Evolutionary conservation across 2,888 invertebrate species (phyloP).

Genomic region (Athalia rosae): DNA sequence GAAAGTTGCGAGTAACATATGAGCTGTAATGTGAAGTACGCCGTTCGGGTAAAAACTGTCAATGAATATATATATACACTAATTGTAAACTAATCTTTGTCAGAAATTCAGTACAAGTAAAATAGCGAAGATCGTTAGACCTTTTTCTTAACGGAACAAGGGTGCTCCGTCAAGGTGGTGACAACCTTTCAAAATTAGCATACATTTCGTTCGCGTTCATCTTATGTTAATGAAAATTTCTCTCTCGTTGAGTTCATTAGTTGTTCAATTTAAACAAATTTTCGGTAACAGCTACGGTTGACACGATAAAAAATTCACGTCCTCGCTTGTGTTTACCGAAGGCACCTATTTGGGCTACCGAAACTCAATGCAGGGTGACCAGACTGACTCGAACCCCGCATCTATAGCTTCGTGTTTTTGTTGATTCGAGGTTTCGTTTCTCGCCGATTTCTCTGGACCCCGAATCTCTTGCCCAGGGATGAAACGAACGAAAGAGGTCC

Average conservation of each 20-base stretch:
- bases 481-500: constrained; percentile 22
- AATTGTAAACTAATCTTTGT: no score
- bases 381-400: constrained; percentile 15
- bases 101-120: no score
- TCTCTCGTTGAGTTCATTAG: neutral
- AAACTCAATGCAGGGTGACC: neutral
- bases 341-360: constrained; percentile 36
- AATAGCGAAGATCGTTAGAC: no score
- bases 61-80: neutral
- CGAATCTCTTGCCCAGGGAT: neutral
- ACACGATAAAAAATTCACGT: constrained; percentile 20
- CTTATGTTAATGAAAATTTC: neutral
- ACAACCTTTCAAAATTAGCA: neutral
- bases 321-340: constrained; percentile 35
- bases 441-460: constrained; percentile 1
- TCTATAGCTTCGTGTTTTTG: constrained; percentile 26
- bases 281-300: neutral
- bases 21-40: neutral
- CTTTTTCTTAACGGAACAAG: no score
- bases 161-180: no score
- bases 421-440: constrained; percentile 14
- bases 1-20: neutral
- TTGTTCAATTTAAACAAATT: neutral
- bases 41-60: neutral
- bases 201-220: neutral